Percentiles rank a stretch among this genome's conserved stretches.
These are phyloP conservation scores for Zosterops japonicus DNA, from an alignment of 2,113 vertebrate genomes.

Conservation along the genomic window DNA sequence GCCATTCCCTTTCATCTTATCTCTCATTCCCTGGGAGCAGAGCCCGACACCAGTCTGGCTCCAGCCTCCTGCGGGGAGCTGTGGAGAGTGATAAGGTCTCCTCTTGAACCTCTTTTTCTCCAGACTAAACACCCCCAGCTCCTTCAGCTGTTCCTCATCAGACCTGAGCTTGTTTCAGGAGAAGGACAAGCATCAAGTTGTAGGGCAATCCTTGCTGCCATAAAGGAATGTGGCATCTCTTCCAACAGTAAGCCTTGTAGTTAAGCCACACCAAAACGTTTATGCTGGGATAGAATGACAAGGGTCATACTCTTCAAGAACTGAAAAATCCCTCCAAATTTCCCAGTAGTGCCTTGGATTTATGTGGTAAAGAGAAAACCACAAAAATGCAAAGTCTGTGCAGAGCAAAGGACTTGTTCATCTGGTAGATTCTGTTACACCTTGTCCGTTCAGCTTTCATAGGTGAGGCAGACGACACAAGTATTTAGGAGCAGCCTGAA, in stretches of 20 bases:
- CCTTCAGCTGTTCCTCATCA: not conserved
- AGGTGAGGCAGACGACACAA: rapidly evolving
- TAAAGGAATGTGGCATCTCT: rapidly evolving
- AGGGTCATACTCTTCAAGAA: too few relatives aligned
- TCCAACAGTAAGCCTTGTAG: not conserved
- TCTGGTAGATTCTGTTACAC: not conserved
- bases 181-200: not conserved
- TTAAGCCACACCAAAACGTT: not conserved
- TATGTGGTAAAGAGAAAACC: not conserved
- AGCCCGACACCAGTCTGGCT: rapidly evolving
- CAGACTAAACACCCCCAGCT: not conserved
- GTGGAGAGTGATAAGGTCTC: rapidly evolving
- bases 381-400: rapidly evolving
- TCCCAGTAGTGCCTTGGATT: not conserved
- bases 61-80: not conserved
- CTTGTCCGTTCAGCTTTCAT: not conserved
- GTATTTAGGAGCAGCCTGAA: not conserved
- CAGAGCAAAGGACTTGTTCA: not conserved
- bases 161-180: not conserved
- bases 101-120: not conserved
- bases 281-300: rapidly evolving
- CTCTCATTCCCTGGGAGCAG: not conserved
- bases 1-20: rapidly evolving
- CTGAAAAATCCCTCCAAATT: not conserved
- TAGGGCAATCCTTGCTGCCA: not conserved